A percentile compares a stretch with the other conserved stretches of the same genome.
phyloP scores from a whole-genome alignment of 30 jellyfish, hydroid and myxozoan genomes.

The Chrysaora quinquecirrha region DNA sequence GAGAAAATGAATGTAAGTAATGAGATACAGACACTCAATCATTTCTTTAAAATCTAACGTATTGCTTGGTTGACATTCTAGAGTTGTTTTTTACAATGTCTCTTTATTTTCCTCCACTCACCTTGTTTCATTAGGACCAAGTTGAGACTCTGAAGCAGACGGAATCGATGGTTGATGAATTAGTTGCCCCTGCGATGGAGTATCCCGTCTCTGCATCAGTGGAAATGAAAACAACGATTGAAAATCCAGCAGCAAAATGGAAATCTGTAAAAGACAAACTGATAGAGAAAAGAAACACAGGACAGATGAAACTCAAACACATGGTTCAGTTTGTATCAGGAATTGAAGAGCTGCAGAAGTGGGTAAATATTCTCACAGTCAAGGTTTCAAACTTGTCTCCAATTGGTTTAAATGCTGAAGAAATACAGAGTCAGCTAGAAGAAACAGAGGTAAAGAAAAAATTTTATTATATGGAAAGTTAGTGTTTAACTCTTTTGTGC shows the following conservation, averaged over 20 bases:
- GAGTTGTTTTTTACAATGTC: no score
- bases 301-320: constrained; percentile 50
- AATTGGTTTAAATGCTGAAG: constrained; percentile 75
- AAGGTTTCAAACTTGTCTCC: constrained; percentile 77
- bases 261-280: constrained; percentile 64
- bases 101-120: no score
- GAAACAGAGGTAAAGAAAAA: constrained; percentile 66
- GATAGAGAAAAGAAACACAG: constrained; percentile 31
- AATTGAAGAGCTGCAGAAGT: constrained; percentile 72
- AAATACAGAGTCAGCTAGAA: constrained; percentile 68
- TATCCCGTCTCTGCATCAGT: constrained; percentile 8
- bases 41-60: no score
- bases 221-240: constrained; percentile 7
- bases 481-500: no score
- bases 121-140: constrained; percentile 37
- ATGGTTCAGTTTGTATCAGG: constrained; percentile 71
- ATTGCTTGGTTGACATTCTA: no score
- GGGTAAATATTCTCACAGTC: constrained; percentile 73
- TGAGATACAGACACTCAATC: no score
- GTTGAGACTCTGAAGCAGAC: constrained; percentile 48
- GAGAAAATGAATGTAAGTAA: constrained; percentile 48
- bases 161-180: constrained; percentile 32
- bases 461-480: no score
- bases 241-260: constrained; percentile 54
- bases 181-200: constrained; percentile 18